Conservation (phyloP, 2,888 invertebrate genomes). For the Spialia ferax region DNA sequence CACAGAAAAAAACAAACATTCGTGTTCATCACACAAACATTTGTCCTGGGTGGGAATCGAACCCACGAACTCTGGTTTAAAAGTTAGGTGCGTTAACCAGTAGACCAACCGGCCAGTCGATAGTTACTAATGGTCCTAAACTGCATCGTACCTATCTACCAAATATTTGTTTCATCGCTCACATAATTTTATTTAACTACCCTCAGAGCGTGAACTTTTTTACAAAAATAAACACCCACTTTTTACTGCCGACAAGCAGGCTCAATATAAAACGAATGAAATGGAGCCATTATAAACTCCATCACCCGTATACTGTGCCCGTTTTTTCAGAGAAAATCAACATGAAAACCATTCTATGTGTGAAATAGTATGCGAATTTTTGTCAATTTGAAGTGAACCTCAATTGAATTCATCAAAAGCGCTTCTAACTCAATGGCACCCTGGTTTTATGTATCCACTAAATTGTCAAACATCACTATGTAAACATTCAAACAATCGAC, state of each 20-base stretch:
- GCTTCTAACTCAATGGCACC: conserved; percentile 28
- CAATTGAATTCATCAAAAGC: conserved; percentile 44
- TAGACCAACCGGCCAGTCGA: too few relatives aligned
- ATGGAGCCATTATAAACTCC: conserved; percentile 27
- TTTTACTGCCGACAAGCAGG: conserved; percentile 17
- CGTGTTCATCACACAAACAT: too few relatives aligned
- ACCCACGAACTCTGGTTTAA: too few relatives aligned
- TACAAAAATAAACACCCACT: conserved; percentile 4
- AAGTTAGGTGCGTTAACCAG: too few relatives aligned
- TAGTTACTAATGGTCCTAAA: too few relatives aligned
- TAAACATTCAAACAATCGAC: conserved; percentile 24
- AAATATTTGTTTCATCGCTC: background rate
- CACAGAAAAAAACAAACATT: too few relatives aligned
- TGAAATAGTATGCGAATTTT: conserved; percentile 40
- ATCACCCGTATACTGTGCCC: conserved; percentile 46
- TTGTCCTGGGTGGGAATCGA: too few relatives aligned
- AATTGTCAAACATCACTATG: conserved; percentile 17
- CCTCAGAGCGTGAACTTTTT: background rate
- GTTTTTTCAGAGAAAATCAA: conserved; percentile 46
- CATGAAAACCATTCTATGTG: conserved; percentile 34
- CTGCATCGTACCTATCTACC: too few relatives aligned
- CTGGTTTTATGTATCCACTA: conserved; percentile 28
- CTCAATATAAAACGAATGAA: conserved; percentile 24
- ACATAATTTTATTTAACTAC: background rate
- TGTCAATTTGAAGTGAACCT: conserved; percentile 41